These are phyloP conservation scores for Platyrinchus mystaceus DNA, from an alignment of 2,797 vertebrate species.

Conservation along the genomic window DNA sequence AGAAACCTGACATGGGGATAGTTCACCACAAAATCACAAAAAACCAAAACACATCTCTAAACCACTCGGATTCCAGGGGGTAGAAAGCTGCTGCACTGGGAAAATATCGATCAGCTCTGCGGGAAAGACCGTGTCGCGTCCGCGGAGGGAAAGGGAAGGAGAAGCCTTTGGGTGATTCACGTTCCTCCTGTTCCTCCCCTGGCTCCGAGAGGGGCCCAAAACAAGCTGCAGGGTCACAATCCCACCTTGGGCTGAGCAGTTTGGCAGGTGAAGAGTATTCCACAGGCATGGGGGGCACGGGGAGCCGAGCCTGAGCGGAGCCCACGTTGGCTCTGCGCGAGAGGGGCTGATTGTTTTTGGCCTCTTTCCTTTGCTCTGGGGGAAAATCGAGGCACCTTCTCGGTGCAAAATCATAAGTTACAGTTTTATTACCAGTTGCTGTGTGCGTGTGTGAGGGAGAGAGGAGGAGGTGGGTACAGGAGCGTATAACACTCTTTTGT, in stretches of 20 bases:
- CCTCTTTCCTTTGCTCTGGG: constrained; percentile 60
- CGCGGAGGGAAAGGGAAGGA: background rate
- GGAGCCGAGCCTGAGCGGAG: background rate
- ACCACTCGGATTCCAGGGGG: background rate
- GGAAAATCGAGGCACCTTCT: constrained; percentile 59
- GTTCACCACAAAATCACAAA: background rate
- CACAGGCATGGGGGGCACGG: background rate
- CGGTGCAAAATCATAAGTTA: constrained; percentile 65
- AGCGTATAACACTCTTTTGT: constrained; percentile 55
- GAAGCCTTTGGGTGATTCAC: constrained; percentile 7
- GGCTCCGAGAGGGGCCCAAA: background rate
- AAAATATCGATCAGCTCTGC: background rate
- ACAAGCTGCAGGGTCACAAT: background rate
- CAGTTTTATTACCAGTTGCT: constrained; percentile 64
- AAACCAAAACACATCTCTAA: background rate
- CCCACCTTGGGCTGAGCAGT: background rate
- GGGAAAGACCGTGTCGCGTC: background rate
- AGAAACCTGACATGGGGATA: background rate
- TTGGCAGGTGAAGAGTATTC: constrained; percentile 55
- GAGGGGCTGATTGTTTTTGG: constrained; percentile 67
- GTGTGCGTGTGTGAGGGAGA: constrained; percentile 40
- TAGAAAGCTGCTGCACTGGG: background rate
- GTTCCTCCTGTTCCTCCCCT: background rate
- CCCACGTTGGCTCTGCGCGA: constrained; percentile 37
- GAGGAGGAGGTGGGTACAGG: constrained; percentile 22